Evolutionary conservation across 2,113 vertebrate genomes (phyloP), one percentile per base, ranked within the genome.

Genomic region (Conger conger): DNA sequence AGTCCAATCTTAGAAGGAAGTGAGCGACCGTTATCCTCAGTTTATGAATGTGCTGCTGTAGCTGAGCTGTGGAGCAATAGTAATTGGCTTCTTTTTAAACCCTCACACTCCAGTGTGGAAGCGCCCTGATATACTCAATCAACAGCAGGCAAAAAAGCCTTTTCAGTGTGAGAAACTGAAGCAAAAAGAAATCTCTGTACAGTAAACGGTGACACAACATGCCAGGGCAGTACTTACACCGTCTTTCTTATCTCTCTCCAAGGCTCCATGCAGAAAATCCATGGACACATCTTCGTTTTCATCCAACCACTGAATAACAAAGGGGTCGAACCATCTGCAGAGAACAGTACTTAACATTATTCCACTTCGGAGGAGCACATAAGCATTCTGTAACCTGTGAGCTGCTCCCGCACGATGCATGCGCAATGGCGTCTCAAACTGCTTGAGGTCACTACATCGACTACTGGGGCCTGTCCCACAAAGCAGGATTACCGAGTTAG

Each of bases 291-390:
- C 98, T 91, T 99, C 98, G 54, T 99, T 99, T 93, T 99, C 98
- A 90, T 97, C 98, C 77, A 99, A 93, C 98, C 98, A 99, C 91
- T 99, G 98, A 89, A 99, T 98, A 85, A 99, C 98, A 92, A 99
- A 99, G 13, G 98, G 97, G 84, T 99, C 98, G 86, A 99, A 99
- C 98, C 98, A 99, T 91, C 98, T 99, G 79, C 33, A 33, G 45
- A 87, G 87, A 82, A 81, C 18, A 79, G 57, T 35, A 1, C 36
- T 37, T 38, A 9, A 63, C 15, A 79, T 60, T 35, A 57, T 37
- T 45, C 79, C 79, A 20, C 35, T 40, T 77, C 36, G 54, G 27
- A 77, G 42, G n/a, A 50, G 42, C 73, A 15, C 35, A 36, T 1
- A 53, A 40, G 18, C 30, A 20, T 76, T 40, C 27, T 73, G 68